These are phyloP conservation scores for Xiphophorus couchianus DNA, from an alignment of 2,113 vertebrate species.

Conservation along the genomic window DNA sequence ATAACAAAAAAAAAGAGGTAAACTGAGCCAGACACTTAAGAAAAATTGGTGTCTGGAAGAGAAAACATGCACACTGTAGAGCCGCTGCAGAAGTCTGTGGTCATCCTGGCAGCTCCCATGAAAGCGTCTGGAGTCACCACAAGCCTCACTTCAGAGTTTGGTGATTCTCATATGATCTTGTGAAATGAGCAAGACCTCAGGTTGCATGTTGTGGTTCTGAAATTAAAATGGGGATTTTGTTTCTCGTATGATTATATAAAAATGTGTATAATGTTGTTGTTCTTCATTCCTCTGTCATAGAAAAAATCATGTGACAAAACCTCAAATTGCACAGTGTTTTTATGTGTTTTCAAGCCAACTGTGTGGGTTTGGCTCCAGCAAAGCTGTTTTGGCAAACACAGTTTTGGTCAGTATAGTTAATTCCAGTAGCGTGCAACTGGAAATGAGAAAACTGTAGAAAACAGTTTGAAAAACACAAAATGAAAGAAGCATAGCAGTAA, in stretches of 20 bases:
- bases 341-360: constrained; percentile 7
- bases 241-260: constrained; percentile 24
- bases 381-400: constrained; percentile 6
- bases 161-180: constrained; percentile 7
- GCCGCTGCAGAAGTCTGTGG: constrained; percentile 38
- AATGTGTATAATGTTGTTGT: constrained; percentile 2
- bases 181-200: constrained; percentile 11
- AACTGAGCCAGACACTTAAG: constrained; percentile 15
- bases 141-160: background rate
- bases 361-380: constrained; percentile 22
- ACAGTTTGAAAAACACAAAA: constrained; percentile 9
- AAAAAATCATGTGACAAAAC: constrained; percentile 14
- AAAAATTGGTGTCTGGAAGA: constrained; percentile 13
- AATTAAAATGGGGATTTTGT: constrained; percentile 12
- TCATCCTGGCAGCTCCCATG: constrained; percentile 34
- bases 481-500: background rate
- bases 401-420: constrained; percentile 13
- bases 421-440: constrained; percentile 10
- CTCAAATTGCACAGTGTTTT: constrained; percentile 17
- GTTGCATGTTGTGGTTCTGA: background rate
- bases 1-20: constrained; percentile 15
- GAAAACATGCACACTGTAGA: constrained; percentile 21
- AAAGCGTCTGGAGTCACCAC: constrained; percentile 35
- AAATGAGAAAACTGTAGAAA: constrained; percentile 13
- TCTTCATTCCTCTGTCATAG: constrained; percentile 1